phyloP scores from a whole-genome alignment of 2,888 invertebrate genomes.

The Leptopilina myrica region DNA sequence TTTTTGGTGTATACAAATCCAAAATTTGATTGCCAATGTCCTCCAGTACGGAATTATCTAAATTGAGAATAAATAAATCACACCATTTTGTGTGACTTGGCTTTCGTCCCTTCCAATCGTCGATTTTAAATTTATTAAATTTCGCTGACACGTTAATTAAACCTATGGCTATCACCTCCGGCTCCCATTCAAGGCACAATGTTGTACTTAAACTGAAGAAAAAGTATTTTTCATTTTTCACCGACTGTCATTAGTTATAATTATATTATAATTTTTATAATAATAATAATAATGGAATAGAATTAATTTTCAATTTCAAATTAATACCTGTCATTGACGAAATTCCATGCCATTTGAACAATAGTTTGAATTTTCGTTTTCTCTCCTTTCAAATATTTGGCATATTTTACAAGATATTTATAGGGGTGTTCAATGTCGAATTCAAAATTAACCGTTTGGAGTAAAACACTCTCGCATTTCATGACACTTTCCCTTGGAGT shows the following conservation, averaged over 20 bases:
- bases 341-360: conserved; percentile 99
- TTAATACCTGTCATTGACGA: conserved; percentile 93
- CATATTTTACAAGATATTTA: conserved; percentile 93
- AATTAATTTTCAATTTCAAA: neutral
- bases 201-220: conserved; percentile 10
- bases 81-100: conserved; percentile 93
- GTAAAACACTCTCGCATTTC: conserved; percentile 95
- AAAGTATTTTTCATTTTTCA: neutral
- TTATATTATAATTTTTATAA: too few species aligned
- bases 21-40: conserved; percentile 97
- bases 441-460: conserved; percentile 99
- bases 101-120: conserved; percentile 83
- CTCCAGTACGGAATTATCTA: conserved; percentile 95
- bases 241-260: neutral
- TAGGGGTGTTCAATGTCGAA: conserved; percentile 99
- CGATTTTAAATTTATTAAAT: neutral
- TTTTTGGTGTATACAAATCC: conserved; percentile 86
- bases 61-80: conserved; percentile 98
- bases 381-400: conserved; percentile 95
- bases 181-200: conserved; percentile 34
- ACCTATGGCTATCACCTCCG: conserved; percentile 15
- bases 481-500: conserved; percentile 92
- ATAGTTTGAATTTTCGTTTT: conserved; percentile 94
- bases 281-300: neutral
- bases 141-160: conserved; percentile 11